phyloP scores from a whole-genome alignment of 2,888 invertebrate genomes.

The Protophormia terraenovae region DNA sequence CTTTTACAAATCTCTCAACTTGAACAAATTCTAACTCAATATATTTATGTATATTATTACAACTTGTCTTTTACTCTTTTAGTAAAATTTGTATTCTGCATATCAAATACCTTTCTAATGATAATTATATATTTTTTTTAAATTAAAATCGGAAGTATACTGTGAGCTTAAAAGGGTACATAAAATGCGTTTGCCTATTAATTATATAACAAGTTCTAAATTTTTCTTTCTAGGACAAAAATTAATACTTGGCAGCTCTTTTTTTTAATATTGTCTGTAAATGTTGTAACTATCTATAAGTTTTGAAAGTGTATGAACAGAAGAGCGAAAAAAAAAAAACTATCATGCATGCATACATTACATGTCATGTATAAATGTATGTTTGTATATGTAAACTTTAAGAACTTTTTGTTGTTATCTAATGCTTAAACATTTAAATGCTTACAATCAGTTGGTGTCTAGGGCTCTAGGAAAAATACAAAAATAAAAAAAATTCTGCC shows the following conservation, averaged over 20 bases:
- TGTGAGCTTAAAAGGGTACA: too few relatives aligned
- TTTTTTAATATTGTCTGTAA: neutral
- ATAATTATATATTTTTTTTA: too few relatives aligned
- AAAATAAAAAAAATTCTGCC: constrained; percentile 7
- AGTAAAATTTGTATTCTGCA: too few relatives aligned
- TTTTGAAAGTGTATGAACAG: neutral
- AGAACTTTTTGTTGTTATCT: constrained; percentile 47
- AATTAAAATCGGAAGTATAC: too few relatives aligned
- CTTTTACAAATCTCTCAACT: too few relatives aligned
- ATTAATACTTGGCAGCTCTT: neutral
- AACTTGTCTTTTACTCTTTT: too few relatives aligned
- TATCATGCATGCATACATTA: constrained; percentile 15
- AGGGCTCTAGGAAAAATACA: constrained; percentile 20
- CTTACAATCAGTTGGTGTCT: constrained; percentile 52
- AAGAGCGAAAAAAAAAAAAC: neutral
- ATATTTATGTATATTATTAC: too few relatives aligned
- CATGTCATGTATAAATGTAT: constrained; percentile 29
- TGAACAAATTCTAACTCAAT: too few relatives aligned
- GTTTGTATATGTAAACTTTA: constrained; percentile 9
- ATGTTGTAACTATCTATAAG: neutral
- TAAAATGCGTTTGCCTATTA: too few relatives aligned
- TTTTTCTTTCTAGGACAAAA: too few relatives aligned
- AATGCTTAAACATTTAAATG: constrained; percentile 62
- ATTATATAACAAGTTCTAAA: too few relatives aligned
- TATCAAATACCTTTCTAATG: too few relatives aligned